Conservation (phyloP, 2,888 invertebrate genomes). For the Tuta absoluta region DNA sequence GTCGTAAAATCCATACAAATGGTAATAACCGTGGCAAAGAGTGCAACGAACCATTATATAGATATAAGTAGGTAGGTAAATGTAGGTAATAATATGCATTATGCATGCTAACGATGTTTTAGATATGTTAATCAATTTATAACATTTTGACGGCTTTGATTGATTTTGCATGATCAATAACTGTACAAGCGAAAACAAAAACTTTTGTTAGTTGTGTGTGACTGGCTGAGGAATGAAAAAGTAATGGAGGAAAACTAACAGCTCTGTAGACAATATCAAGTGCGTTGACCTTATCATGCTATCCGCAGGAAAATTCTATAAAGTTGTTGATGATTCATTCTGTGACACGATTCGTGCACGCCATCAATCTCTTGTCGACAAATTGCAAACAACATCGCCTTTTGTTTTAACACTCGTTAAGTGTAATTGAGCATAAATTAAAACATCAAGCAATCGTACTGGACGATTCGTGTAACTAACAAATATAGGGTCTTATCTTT, state of each 20-base stretch:
- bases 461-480: background rate
- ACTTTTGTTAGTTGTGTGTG: too few relatives aligned
- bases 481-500: too few relatives aligned
- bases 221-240: too few relatives aligned
- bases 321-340: background rate
- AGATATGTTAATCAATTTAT: too few relatives aligned
- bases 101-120: too few relatives aligned
- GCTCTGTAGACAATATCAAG: background rate
- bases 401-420: slow-evolving; percentile 17
- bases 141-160: too few relatives aligned
- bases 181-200: too few relatives aligned
- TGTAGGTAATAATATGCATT: too few relatives aligned
- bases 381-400: slow-evolving; percentile 2
- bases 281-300: background rate
- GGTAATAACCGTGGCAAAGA: background rate
- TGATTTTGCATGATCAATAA: too few relatives aligned
- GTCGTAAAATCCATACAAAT: background rate
- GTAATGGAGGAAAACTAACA: too few relatives aligned
- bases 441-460: slow-evolving; percentile 1
- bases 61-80: too few relatives aligned
- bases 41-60: too few relatives aligned
- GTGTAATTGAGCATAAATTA: slow-evolving; percentile 13
- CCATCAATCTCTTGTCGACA: background rate
- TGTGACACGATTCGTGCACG: background rate
- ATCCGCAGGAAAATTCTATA: background rate